Percentiles rank a stretch among this genome's conserved stretches.
phyloP scores from a whole-genome alignment of 2,888 invertebrate species.

The Pyrgus malvae region DNA sequence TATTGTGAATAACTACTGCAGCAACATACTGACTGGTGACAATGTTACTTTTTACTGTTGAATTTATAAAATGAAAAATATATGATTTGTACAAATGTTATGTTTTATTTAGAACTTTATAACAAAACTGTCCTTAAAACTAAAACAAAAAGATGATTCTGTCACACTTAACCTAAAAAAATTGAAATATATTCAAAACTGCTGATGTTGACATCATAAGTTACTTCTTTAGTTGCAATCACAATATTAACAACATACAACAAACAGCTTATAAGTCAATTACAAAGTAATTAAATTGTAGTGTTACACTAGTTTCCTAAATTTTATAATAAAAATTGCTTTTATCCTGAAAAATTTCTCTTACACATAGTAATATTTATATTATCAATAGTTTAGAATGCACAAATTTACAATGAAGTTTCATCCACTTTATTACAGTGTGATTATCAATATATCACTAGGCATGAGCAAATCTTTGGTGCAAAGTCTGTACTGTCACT shows the following conservation, averaged over 20 bases:
- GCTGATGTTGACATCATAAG: background rate
- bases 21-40: constrained; percentile 11
- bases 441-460: constrained; percentile 28
- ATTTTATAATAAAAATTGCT: too few species aligned
- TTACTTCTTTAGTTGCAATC: background rate
- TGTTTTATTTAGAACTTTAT: constrained; percentile 15
- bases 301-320: too few species aligned
- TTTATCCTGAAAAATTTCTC: too few species aligned
- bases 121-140: constrained; percentile 10
- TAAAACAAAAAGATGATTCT: constrained; percentile 6
- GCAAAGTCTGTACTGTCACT: constrained; percentile 64
- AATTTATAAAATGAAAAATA: constrained; percentile 31
- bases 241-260: too few species aligned
- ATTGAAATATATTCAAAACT: constrained; percentile 2
- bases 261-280: too few species aligned
- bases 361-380: too few species aligned
- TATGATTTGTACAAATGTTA: constrained; percentile 33
- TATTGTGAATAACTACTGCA: background rate
- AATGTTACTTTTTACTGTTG: constrained; percentile 22
- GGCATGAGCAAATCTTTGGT: constrained; percentile 69
- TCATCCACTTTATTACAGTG: background rate
- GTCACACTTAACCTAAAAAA: constrained; percentile 4
- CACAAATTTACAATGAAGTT: background rate
- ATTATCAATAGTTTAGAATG: too few species aligned
- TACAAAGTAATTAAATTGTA: too few species aligned